Evolutionary conservation across 2,797 vertebrate genomes (phyloP).

Genomic region (Enteromius viviparus): DNA sequence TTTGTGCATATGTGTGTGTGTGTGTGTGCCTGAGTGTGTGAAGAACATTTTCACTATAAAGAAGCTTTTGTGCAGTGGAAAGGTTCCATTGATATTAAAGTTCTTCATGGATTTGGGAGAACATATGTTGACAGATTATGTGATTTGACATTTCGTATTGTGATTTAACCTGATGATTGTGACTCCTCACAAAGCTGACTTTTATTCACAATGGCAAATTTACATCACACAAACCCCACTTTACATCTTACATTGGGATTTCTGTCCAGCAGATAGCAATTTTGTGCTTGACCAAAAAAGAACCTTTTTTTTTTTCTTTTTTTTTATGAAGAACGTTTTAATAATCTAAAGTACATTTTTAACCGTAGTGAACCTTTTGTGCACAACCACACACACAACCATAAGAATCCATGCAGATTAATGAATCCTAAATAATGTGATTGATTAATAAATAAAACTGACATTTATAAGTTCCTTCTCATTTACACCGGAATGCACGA

Average conservation of each 20-base stretch:
- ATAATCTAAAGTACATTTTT: not conserved
- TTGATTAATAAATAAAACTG: slow-evolving; percentile 30
- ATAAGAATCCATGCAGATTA: not conserved
- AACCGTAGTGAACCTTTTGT: not conserved
- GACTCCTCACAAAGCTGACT: not conserved
- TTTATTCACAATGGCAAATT: not conserved
- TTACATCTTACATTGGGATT: not conserved
- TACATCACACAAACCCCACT: not conserved
- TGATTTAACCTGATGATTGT: not conserved
- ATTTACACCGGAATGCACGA: not conserved
- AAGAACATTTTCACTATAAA: not conserved
- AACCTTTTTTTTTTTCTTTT: not conserved
- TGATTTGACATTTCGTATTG: not conserved
- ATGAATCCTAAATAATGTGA: slow-evolving; percentile 18
- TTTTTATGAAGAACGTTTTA: not conserved
- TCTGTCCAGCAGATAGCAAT: not conserved
- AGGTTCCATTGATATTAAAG: not conserved
- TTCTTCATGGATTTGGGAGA: not conserved
- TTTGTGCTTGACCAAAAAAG: not conserved
- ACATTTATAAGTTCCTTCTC: slow-evolving; percentile 13
- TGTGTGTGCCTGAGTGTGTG: not conserved
- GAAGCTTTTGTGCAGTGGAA: not conserved
- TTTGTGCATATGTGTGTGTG: not conserved
- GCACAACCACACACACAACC: not conserved
- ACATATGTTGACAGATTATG: not conserved